Percentiles rank a stretch among this genome's conserved stretches.
Conservation (phyloP, 2,888 invertebrate genomes). For the Abrostola triplasia region DNA sequence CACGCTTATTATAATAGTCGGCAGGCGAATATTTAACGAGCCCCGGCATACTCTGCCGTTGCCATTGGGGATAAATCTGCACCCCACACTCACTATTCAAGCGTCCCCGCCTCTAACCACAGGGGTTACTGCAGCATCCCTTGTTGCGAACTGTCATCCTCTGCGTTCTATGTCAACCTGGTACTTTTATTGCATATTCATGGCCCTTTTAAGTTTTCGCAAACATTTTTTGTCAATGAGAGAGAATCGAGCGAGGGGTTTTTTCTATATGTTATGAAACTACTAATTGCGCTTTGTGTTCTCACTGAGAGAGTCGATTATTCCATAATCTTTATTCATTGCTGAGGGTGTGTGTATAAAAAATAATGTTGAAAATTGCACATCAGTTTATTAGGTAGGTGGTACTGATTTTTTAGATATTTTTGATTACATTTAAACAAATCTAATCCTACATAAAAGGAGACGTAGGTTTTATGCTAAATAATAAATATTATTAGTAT, state of each 20-base stretch:
- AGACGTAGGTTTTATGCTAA: too few relatives aligned
- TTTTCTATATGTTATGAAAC: slow-evolving; percentile 17
- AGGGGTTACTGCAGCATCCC: slow-evolving; percentile 80
- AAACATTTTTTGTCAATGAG: slow-evolving; percentile 58
- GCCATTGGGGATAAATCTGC: slow-evolving; percentile 64
- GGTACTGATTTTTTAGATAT: too few relatives aligned
- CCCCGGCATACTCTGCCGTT: slow-evolving; percentile 45
- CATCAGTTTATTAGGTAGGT: too few relatives aligned
- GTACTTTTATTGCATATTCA: slow-evolving; percentile 87
- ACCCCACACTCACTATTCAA: slow-evolving; percentile 63
- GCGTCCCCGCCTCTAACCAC: slow-evolving; percentile 72
- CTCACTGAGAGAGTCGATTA: background rate
- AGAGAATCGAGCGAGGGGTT: slow-evolving; percentile 23
- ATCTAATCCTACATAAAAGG: too few relatives aligned
- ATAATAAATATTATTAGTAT: too few relatives aligned
- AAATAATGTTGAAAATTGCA: too few relatives aligned
- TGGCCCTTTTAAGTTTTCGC: slow-evolving; percentile 76
- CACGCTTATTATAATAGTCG: slow-evolving; percentile 41
- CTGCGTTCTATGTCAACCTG: slow-evolving; percentile 73
- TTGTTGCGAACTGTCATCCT: slow-evolving; percentile 77
- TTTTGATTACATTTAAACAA: too few relatives aligned
- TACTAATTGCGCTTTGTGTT: background rate
- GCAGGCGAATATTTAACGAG: slow-evolving; percentile 58
- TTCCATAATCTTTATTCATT: too few relatives aligned
- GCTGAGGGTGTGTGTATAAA: too few relatives aligned